A percentile compares a stretch with the other conserved stretches of the same genome.
Evolutionary conservation across 2,888 invertebrate genomes (phyloP).

Genomic region (Ptycholaimellus sp.): DNA sequence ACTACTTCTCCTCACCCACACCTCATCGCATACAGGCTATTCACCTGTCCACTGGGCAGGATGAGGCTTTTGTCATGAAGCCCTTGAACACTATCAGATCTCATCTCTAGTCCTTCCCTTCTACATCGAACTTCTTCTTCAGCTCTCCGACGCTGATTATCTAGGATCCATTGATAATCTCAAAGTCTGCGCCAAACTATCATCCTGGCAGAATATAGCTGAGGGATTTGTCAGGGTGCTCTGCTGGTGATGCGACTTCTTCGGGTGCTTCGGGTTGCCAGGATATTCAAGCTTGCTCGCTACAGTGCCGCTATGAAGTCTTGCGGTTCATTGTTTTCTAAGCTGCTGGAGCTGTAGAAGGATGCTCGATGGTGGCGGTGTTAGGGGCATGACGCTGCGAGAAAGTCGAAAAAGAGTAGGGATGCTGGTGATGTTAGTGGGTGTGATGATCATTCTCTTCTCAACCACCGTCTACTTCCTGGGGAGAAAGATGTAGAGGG

Average conservation of each 20-base stretch:
- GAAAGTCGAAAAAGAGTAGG: conserved; percentile 18
- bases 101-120: conserved; percentile 22
- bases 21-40: too few relatives aligned
- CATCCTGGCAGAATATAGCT: too few relatives aligned
- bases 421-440: conserved; percentile 21
- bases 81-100: conserved; percentile 21
- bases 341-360: neutral
- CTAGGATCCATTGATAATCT: too few relatives aligned
- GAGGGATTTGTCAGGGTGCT: conserved; percentile 16
- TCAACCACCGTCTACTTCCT: conserved; percentile 21
- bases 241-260: conserved; percentile 23
- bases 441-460: conserved; percentile 23
- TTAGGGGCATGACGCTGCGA: conserved; percentile 20
- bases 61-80: conserved; percentile 14
- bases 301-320: conserved; percentile 20
- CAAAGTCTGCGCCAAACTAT: too few relatives aligned
- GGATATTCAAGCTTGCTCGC: conserved; percentile 22
- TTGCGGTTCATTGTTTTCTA: conserved; percentile 1
- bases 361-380: conserved; percentile 11
- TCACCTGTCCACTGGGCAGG: conserved; percentile 14
- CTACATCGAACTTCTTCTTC: conserved; percentile 18
- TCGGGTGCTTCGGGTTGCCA: conserved; percentile 20
- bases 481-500: conserved; percentile 20
- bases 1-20: too few relatives aligned
- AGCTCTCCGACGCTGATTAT: too few relatives aligned